A percentile compares a stretch with the other conserved stretches of the same genome.
These are phyloP conservation scores for Harpagus bidentatus DNA, from an alignment of 2,113 vertebrate genomes.

Conservation along the genomic window DNA sequence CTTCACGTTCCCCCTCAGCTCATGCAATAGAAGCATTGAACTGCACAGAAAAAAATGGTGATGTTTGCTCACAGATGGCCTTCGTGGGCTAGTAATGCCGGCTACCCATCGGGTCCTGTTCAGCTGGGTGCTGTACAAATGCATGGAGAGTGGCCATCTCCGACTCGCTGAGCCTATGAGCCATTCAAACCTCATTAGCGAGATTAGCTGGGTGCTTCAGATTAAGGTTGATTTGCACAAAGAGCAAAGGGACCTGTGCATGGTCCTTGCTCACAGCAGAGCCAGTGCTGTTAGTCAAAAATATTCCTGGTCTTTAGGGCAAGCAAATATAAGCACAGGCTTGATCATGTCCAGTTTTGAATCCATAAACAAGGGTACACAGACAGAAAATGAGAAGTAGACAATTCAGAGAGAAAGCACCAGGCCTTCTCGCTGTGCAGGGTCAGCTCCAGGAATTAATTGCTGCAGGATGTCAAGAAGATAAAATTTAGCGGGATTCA, in stretches of 20 bases:
- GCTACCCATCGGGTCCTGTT: neutral
- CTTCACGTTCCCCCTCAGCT: neutral
- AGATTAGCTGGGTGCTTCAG: neutral
- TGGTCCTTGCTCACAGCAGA: neutral
- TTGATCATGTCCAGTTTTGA: neutral
- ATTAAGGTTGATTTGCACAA: neutral
- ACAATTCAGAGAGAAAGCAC: neutral
- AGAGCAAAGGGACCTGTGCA: neutral
- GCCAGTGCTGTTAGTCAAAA: neutral
- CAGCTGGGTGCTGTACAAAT: neutral
- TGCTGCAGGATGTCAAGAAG: slow-evolving; percentile 29
- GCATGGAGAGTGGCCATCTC: accelerated
- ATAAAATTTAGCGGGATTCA: slow-evolving; percentile 12
- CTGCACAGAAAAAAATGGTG: neutral
- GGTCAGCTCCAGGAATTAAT: slow-evolving; percentile 11
- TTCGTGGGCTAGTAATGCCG: neutral
- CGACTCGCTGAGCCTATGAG: neutral
- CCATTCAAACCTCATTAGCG: neutral
- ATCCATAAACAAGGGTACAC: neutral
- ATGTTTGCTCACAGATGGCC: neutral
- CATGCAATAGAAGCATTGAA: neutral
- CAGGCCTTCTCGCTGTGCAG: neutral
- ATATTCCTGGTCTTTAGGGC: neutral
- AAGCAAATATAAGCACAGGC: neutral
- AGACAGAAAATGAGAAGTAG: neutral